A percentile compares a stretch with the other conserved stretches of the same genome.
Conservation (phyloP, 2,888 invertebrate genomes). For the Dynastes hyllus region DNA sequence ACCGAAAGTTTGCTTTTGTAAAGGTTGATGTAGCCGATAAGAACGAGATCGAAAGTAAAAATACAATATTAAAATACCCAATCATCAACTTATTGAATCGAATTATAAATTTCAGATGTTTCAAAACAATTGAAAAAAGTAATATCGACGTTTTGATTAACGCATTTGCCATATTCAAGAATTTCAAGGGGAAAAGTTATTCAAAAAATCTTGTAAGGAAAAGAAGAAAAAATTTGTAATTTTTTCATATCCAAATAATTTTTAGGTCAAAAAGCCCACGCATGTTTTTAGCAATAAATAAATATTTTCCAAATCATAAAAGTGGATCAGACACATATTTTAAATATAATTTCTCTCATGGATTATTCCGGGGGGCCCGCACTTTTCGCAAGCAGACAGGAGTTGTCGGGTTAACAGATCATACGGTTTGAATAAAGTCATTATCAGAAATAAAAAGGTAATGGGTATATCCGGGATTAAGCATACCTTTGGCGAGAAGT, state of each 20-base stretch:
- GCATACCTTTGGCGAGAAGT: background rate
- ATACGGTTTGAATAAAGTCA: background rate
- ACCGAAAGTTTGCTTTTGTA: conserved; percentile 42
- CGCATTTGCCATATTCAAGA: conserved; percentile 27
- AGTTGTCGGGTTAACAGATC: conserved; percentile 8
- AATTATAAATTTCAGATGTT: conserved; percentile 23
- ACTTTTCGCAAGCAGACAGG: conserved; percentile 11
- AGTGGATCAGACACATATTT: conserved; percentile 21
- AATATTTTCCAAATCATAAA: conserved; percentile 42
- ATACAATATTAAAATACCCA: background rate
- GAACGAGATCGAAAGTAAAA: conserved; percentile 50
- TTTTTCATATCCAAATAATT: background rate
- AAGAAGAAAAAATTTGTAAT: too few species aligned
- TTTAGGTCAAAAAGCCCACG: conserved; percentile 20
- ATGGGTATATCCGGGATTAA: conserved; percentile 3
- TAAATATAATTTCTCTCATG: conserved; percentile 29
- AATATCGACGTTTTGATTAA: conserved; percentile 42
- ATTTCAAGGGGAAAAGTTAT: conserved; percentile 4
- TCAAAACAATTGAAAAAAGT: conserved; percentile 15
- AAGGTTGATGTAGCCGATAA: conserved; percentile 49
- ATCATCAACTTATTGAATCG: background rate
- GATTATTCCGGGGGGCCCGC: background rate
- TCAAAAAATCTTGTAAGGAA: conserved; percentile 21
- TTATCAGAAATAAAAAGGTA: background rate
- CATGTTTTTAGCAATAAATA: conserved; percentile 28